Evolutionary conservation across 1,140 invertebrate species (phyloP), one percentile per base, ranked within the genome.

Genomic region (Meteorus sp.): DNA sequence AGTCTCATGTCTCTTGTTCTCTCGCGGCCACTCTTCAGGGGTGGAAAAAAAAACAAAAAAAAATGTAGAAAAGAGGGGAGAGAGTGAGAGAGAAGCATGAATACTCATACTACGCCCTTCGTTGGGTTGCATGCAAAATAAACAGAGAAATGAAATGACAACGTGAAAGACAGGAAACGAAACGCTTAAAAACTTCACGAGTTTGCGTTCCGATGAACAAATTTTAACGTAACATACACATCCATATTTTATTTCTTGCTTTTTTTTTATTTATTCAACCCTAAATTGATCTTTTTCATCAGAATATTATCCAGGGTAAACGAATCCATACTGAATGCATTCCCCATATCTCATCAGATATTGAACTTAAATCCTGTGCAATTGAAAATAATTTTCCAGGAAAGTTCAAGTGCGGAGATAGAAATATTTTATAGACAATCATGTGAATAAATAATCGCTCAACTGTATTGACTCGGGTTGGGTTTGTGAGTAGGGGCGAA

Each of bases 171-270:
- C n/a, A n/a, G n/a, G n/a, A n/a, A n/a, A n/a, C n/a, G n/a, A n/a
- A 56, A 53, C n/a, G 60, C 25, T 56, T 55, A 55, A 57, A 48
- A 64, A 69, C 62, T 71, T 55, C 59, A 61, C 56, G 56, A 64
- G 63, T 44, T 64, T 63, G 59, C 59, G 62, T 69, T 68, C 65
- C 68, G 53, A 66, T 63, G 35, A 58, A 48, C 52, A 44, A 19
- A 52, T 57, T 43, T 43, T 31, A 56, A 44, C 43, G 54, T 58
- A 57, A 63, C 58, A 52, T 54, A 50, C 58, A 33, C 58, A n/a
- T n/a, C n/a, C n/a, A n/a, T 25, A 23, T 17, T 9, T 31, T 33
- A 5, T 43, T 60, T 54, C 54, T 60, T 54, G 44, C 54, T 7
- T 51, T 41, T 23, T 17, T 6, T 54, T 52, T 27, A 35, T 3